Base-by-base conservation (phyloP, 1,140 invertebrate species). In the Pogonomyrmex californicus region DNA sequence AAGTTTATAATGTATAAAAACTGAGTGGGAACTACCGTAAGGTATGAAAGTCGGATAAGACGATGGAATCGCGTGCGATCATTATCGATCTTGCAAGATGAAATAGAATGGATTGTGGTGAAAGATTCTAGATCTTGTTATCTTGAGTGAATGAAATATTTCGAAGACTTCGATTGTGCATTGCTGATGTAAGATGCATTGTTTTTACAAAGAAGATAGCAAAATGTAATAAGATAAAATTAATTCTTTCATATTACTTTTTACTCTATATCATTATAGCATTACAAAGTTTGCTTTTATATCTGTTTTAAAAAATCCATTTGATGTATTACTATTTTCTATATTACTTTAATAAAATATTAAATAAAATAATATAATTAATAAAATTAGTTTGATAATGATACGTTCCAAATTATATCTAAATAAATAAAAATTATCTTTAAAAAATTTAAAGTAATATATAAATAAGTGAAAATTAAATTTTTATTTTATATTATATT, bases 1-100 rank as follows among this genome's bases (percentile, higher is more conserved):
- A 81, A 76, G 49, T 85, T 79, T 65, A 87, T 47, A 76, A 68
- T 44, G 41, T 87, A 87, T 81, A 89, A 89, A 87, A 81, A 63
- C 58, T 56, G 56, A 12, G n/a, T 68, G 54, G 49, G 30, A 38
- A 49, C 12, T 68, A 78, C n/a, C 17, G 36, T 36, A 7, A 33
- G 14, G 23, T 58, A 71, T 60, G 51, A 77, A 89, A 56, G 56
- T 36, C n/a, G 41, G 17, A 56, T 78, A 87, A 87, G 47, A 87
- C 38, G 60, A 60, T 7, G 36, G 41, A 23, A 82, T 82, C 58
- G 33, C 77, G 7, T 14, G 47, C 41, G 36, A 70, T 82, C 62
- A n/a, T 41, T 86, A 81, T 81, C 85, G 76, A 81, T 33, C 6
- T n/a, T 47, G 6, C 3, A 38, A 58, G 41, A 81, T 30, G 17